Evolutionary conservation across 2,888 invertebrate species (phyloP).

Genomic region (Philopedon plagiatum): DNA sequence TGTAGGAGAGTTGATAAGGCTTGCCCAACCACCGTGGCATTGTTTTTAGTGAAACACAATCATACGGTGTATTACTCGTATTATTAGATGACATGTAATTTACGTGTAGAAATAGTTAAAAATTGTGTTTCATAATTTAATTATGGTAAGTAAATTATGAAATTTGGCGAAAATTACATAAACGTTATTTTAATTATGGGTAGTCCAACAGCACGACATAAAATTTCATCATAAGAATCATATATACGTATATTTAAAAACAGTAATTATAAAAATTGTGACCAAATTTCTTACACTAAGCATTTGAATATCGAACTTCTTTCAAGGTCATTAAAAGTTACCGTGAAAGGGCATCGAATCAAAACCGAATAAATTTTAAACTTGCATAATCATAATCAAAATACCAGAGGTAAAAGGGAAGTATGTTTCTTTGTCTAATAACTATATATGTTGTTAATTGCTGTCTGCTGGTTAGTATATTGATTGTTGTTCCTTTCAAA

Average conservation of each 20-base stretch:
- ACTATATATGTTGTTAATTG: neutral
- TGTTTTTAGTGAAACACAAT: neutral
- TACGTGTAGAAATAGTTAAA: neutral
- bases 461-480: neutral
- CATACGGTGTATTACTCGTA: neutral
- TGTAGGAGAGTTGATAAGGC: slow-evolving; percentile 13
- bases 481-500: no score
- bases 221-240: neutral
- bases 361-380: neutral
- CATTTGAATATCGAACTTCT: neutral
- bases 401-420: neutral
- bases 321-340: neutral
- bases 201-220: neutral
- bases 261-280: neutral
- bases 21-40: slow-evolving; percentile 17
- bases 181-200: neutral
- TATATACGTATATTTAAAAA: neutral
- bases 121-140: neutral
- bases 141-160: neutral
- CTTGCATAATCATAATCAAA: neutral
- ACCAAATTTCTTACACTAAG: neutral
- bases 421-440: neutral
- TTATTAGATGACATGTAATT: neutral
- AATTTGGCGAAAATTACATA: neutral
- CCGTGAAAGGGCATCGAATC: slow-evolving; percentile 8